phyloP scores from a whole-genome alignment of 2,888 invertebrate genomes.

The Calephelis perditalis region DNA sequence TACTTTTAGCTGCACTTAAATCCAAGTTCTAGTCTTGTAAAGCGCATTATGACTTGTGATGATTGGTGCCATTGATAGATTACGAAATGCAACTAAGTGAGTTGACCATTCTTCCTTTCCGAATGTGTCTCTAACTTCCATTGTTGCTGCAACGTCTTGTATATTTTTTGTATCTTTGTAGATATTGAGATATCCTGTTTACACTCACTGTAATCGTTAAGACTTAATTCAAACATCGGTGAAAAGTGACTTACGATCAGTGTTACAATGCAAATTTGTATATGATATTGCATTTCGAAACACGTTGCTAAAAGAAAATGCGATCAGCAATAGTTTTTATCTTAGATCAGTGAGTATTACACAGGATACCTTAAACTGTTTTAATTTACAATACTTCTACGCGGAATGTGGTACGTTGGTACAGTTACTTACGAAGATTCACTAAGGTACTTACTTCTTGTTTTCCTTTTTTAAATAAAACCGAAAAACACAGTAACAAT shows the following conservation, averaged over 20 bases:
- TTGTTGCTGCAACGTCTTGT: constrained; percentile 53
- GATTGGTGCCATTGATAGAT: constrained; percentile 77
- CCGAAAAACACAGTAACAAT: no score
- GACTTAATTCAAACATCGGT: not conserved
- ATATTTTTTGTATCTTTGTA: constrained; percentile 29
- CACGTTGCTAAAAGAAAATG: no score
- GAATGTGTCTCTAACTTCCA: constrained; percentile 65
- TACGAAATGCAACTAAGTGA: constrained; percentile 62
- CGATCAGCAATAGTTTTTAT: no score
- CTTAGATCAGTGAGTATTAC: not conserved
- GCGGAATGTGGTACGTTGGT: not conserved
- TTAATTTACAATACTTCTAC: not conserved
- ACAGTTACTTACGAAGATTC: not conserved
- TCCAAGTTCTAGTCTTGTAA: constrained; percentile 39
- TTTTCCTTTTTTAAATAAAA: no score
- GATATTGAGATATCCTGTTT: constrained; percentile 27
- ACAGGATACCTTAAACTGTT: constrained; percentile 1
- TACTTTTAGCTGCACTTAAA: constrained; percentile 27
- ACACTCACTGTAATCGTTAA: constrained; percentile 1
- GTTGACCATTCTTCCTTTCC: constrained; percentile 55
- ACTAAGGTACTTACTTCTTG: not conserved
- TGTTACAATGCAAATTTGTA: no score
- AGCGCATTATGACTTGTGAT: constrained; percentile 76
- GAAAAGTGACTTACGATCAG: not conserved
- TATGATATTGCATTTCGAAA: no score